Percentiles rank a stretch among this genome's conserved stretches.
These are phyloP conservation scores for Synanthedon myopaeformis DNA, from an alignment of 2,888 invertebrate species.

Conservation along the genomic window DNA sequence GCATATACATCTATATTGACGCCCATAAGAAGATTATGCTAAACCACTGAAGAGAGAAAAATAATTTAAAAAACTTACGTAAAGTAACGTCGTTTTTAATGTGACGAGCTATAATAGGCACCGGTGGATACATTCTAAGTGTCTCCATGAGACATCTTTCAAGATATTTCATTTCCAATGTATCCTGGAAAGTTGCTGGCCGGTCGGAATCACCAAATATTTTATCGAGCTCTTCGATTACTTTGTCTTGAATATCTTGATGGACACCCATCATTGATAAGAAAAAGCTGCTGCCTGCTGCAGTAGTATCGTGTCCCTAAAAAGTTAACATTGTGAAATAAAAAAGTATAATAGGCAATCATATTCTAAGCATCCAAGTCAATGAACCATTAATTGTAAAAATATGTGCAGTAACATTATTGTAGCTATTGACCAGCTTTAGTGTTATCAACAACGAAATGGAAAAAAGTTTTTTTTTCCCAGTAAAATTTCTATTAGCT, in stretches of 20 bases:
- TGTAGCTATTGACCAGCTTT: background rate
- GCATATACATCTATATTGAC: background rate
- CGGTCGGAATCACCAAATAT: constrained; percentile 83
- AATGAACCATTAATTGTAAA: too few relatives aligned
- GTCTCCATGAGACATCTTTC: constrained; percentile 87
- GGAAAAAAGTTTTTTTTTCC: background rate
- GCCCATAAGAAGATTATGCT: background rate
- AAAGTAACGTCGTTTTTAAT: constrained; percentile 78
- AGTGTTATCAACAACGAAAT: constrained; percentile 2
- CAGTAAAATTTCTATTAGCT: too few relatives aligned
- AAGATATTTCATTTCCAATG: constrained; percentile 87
- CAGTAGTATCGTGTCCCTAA: constrained; percentile 84
- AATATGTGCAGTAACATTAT: background rate
- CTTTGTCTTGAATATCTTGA: constrained; percentile 79
- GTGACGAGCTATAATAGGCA: constrained; percentile 81
- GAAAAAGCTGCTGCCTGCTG: constrained; percentile 84
- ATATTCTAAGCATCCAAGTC: too few relatives aligned
- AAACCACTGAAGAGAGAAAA: background rate
- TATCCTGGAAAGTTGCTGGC: constrained; percentile 83
- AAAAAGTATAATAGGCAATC: too few relatives aligned
- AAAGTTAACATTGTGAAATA: constrained; percentile 1
- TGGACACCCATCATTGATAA: constrained; percentile 82
- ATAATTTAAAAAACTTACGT: constrained; percentile 49
- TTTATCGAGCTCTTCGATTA: constrained; percentile 77
- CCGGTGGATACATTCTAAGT: constrained; percentile 82